Base-by-base conservation (phyloP, 2,797 vertebrate genomes). In the Esox lucius region DNA sequence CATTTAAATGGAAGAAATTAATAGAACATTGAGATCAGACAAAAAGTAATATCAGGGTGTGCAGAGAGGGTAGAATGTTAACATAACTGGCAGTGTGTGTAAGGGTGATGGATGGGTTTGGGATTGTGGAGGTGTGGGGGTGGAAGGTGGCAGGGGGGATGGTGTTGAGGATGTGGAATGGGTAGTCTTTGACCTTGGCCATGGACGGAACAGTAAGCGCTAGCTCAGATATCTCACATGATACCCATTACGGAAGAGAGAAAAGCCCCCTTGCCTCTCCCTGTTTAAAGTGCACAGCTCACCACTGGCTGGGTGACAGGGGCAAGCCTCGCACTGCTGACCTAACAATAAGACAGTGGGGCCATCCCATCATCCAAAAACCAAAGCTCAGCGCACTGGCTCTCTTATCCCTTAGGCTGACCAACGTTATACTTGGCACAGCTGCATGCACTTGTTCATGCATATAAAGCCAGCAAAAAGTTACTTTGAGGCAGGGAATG, bases 221-320 rank as follows among this genome's bases (percentile, higher is more conserved):
- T 89, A 93, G 93, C 92, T 93, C 91, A 92, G 92, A 92, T 93
- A 91, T 93, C 92, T 92, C 83, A 92, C 89, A 91, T 90, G 92
- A 94, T 93, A 93, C 91, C 90, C 90, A 93, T 93, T 93, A 94
- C 91, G 90, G 92, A 93, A 93, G 90, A 90, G 56, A 24, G n/a
- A 61, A 61, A 24, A 61, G 22, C 87, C 83, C 90, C 87, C 87
- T 88, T 87, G 48, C 87, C 82, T 89, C 86, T 87, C 87, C 87
- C 39, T 88, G 92, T 92, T 89, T 87, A 90, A 92, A 92, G 91
- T 93, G 91, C 91, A 89, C 83, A 87, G 88, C 91, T 93, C 84
- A 87, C 91, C 92, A 90, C 88, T 90, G 89, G 90, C 90, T 75
- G 88, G 88, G 84, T 90, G 92, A 90, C 89, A 90, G 85, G 77